Percentiles rank a stretch among this genome's conserved stretches.
Evolutionary conservation across 2,113 vertebrate species (phyloP).

Genomic region (Myocastor coypus): DNA sequence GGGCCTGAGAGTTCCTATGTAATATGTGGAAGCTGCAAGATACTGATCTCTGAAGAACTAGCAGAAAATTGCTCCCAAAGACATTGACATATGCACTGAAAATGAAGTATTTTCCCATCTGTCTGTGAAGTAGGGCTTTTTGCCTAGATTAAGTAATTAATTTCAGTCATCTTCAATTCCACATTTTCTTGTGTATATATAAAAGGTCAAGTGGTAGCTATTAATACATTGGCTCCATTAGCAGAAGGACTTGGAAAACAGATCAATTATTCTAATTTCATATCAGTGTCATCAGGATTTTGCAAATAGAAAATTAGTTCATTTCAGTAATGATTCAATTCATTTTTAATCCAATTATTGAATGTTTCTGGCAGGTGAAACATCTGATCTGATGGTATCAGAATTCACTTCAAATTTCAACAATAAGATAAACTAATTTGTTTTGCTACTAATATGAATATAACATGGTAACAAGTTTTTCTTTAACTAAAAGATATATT

Average conservation of each 20-base stretch:
- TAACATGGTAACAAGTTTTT: slow-evolving; percentile 29
- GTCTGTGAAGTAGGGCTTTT: slow-evolving; percentile 42
- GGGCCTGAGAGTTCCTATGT: neutral
- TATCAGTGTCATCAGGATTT: slow-evolving; percentile 55
- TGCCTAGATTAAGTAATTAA: slow-evolving; percentile 63
- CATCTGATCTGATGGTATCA: neutral
- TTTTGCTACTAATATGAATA: slow-evolving; percentile 29
- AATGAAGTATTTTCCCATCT: neutral
- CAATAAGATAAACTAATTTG: slow-evolving; percentile 29
- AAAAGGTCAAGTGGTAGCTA: slow-evolving; percentile 64
- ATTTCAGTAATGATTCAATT: slow-evolving; percentile 56
- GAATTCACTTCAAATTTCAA: slow-evolving; percentile 33
- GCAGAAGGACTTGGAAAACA: slow-evolving; percentile 58
- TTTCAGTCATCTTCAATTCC: slow-evolving; percentile 54
- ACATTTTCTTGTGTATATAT: slow-evolving; percentile 55
- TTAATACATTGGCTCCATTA: slow-evolving; percentile 53
- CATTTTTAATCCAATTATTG: slow-evolving; percentile 44
- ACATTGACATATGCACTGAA: neutral
- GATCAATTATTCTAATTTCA: slow-evolving; percentile 59
- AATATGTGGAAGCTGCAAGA: neutral
- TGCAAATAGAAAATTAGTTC: slow-evolving; percentile 62
- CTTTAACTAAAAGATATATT: slow-evolving; percentile 4
- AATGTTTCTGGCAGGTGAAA: slow-evolving; percentile 54
- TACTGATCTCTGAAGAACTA: neutral
- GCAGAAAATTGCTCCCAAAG: neutral